Percentiles rank a stretch among this genome's conserved stretches.
Evolutionary conservation across 2,888 invertebrate genomes (phyloP).

Genomic region (Nowickia ferox): DNA sequence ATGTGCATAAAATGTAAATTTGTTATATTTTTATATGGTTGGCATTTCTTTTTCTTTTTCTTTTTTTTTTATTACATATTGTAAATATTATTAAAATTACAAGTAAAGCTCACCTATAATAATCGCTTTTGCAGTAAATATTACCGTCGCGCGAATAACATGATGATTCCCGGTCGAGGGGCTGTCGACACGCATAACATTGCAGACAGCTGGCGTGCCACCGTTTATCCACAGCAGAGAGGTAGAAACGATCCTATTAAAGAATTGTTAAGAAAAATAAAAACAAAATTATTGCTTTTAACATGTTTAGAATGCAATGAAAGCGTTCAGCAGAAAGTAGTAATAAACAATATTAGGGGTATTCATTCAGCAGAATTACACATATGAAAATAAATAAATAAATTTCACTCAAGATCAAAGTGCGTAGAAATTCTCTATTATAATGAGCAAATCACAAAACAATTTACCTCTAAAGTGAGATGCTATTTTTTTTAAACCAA

Average conservation of each 20-base stretch:
- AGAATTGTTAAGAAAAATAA: slow-evolving; percentile 57
- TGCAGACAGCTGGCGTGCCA: slow-evolving; percentile 97
- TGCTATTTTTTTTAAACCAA: too few species aligned
- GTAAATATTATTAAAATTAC: slow-evolving; percentile 45
- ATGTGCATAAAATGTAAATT: slow-evolving; percentile 56
- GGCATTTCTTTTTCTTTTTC: not conserved
- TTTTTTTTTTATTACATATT: not conserved
- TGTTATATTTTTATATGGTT: slow-evolving; percentile 21
- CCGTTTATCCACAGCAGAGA: slow-evolving; percentile 94
- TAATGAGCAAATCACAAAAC: too few species aligned
- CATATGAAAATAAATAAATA: too few species aligned
- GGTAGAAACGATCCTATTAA: slow-evolving; percentile 91
- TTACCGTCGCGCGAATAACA: slow-evolving; percentile 96
- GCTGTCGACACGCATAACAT: slow-evolving; percentile 95
- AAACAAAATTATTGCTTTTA: slow-evolving; percentile 21
- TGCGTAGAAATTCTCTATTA: too few species aligned
- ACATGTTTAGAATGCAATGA: slow-evolving; percentile 7
- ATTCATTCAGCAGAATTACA: too few species aligned
- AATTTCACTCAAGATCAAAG: too few species aligned
- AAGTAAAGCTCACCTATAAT: slow-evolving; percentile 91
- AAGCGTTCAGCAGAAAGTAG: slow-evolving; percentile 25
- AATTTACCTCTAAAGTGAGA: too few species aligned
- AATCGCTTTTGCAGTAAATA: slow-evolving; percentile 98
- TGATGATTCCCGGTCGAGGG: slow-evolving; percentile 94
- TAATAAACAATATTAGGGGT: too few species aligned